Evolutionary conservation across 2,888 invertebrate genomes (phyloP), one percentile per base, ranked within the genome.

Genomic region (Stenotaenia linearis): DNA sequence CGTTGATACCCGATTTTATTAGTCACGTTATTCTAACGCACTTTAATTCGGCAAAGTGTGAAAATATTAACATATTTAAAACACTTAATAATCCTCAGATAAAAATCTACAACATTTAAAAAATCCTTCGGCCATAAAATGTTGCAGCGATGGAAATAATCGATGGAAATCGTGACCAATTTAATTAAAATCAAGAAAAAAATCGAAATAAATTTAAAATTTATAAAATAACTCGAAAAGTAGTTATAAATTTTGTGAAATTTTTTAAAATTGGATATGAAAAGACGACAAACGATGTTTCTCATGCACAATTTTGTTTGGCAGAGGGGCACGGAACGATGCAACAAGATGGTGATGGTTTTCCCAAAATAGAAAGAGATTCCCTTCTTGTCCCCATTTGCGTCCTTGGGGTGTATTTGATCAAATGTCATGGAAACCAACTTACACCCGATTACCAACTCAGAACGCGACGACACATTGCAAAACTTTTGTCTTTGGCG

Each of bases 381-480:
- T 69, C 69, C 69, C 69, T 69, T n/a, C 69, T 69, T 69, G 69
- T 69, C 69, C 69, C 69, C 69, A 69, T 69, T 69, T 69, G 69
- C 69, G 69, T 69, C 69, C 69, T 69, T 69, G 69, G 69, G 69
- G 69, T 69, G 69, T 28, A 69, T 69, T 69, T 69, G 69, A 69
- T 69, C 69, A 69, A 69, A 69, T 69, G 69, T 69, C 69, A 69
- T 69, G 69, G 69, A 23, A 69, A 69, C 69, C 69, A 69, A 69
- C 69, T 69, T 69, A 69, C 69, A 69, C 69, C 69, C 69, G 69
- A 69, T 69, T 69, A 69, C 69, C 69, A 69, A 69, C 69, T 69
- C 28, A 28, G 25, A 69, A 69, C 69, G 69, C 69, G 69, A 69
- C 69, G 28, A 69, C 69, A 69, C 69, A 69, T 69, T 69, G 69